phyloP scores from a whole-genome alignment of 2,888 invertebrate species.

The Clistopyga incitator region DNA sequence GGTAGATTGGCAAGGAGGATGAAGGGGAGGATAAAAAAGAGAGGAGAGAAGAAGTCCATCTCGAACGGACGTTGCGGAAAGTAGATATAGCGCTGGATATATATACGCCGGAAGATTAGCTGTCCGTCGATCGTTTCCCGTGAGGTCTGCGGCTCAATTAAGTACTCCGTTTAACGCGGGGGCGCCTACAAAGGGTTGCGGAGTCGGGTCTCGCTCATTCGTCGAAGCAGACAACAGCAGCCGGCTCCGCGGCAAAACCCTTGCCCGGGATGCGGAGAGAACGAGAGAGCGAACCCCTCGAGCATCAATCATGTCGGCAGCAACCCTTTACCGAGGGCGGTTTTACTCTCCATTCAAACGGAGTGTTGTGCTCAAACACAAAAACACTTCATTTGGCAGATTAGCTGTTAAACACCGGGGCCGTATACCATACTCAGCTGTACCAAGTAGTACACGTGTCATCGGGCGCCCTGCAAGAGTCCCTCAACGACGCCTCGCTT shows the following conservation, averaged over 20 bases:
- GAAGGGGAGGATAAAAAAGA: conserved; percentile 6
- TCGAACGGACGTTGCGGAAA: conserved; percentile 18
- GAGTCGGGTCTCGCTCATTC: conserved; percentile 54
- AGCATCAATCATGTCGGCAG: conserved; percentile 84
- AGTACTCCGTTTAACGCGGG: conserved; percentile 79
- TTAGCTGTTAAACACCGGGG: conserved; percentile 84
- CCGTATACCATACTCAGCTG: conserved; percentile 39
- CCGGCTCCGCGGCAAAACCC: conserved; percentile 42
- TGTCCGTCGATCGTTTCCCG: conserved; percentile 79
- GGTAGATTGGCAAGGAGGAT: conserved; percentile 11
- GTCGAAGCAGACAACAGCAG: conserved; percentile 49
- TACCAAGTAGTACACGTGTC: conserved; percentile 68
- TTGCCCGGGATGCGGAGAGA: conserved; percentile 54
- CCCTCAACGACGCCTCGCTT: conserved; percentile 46
- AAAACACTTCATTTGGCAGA: conserved; percentile 85
- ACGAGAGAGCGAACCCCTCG: conserved; percentile 73
- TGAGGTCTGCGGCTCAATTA: conserved; percentile 83
- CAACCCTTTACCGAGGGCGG: conserved; percentile 83
- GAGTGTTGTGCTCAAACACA: conserved; percentile 84
- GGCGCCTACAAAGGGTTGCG: conserved; percentile 81
- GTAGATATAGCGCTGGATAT: conserved; percentile 1
- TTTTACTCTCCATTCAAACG: conserved; percentile 82
- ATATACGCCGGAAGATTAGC: conserved; percentile 78
- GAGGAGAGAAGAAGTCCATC: conserved; percentile 45
- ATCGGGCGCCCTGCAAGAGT: conserved; percentile 55